These are phyloP conservation scores for Boleophthalmus pectinirostris DNA, from an alignment of 2,113 vertebrate species.

Conservation along the genomic window DNA sequence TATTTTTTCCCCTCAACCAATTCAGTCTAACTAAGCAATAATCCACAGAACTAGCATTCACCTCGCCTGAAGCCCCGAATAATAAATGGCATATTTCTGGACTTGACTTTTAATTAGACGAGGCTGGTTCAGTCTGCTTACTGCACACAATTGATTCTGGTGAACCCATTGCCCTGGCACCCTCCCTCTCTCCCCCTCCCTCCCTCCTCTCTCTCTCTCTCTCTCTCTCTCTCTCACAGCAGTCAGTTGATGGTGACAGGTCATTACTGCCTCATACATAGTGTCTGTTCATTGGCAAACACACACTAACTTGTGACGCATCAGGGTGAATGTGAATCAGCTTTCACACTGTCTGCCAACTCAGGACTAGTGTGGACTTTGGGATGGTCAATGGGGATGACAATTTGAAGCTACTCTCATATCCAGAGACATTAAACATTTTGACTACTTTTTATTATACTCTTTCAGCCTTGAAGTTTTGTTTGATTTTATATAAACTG, in stretches of 20 bases:
- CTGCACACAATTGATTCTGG: neutral
- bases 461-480: neutral
- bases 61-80: slow-evolving; percentile 1
- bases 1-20: neutral
- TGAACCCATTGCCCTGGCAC: neutral
- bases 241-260: slow-evolving; percentile 9
- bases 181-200: neutral
- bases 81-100: slow-evolving; percentile 5
- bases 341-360: neutral
- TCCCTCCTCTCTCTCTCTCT: no score
- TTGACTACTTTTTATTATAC: neutral
- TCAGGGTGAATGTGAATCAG: slow-evolving; percentile 1
- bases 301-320: neutral
- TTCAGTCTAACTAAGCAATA: neutral
- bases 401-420: neutral
- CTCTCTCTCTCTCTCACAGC: neutral
- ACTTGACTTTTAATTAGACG: slow-evolving; percentile 8
- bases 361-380: neutral
- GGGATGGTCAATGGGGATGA: neutral
- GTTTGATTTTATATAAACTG: neutral
- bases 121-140: neutral
- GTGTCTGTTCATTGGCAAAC: neutral
- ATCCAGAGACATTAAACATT: no score
- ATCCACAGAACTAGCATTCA: neutral
- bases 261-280: slow-evolving; percentile 9